Evolutionary conservation across 2,797 vertebrate genomes (phyloP).

Genomic region (Oophaga sylvatica): DNA sequence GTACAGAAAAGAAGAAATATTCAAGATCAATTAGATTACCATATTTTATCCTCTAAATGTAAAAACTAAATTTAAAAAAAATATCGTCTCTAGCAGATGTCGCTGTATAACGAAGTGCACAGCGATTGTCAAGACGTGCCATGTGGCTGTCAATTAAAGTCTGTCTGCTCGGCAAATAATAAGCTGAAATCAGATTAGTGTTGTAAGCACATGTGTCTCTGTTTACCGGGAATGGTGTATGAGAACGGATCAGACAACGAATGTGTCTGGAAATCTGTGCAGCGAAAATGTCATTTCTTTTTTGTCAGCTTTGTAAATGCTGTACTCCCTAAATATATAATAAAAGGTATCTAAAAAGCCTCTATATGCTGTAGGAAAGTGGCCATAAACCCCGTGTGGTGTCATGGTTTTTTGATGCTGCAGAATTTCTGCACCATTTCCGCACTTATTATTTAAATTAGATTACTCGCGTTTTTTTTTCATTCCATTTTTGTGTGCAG

Average conservation of each 20-base stretch:
- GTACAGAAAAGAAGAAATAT: background rate
- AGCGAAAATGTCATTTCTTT: background rate
- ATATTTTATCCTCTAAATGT: background rate
- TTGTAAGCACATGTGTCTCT: conserved; percentile 18
- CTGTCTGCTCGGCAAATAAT: conserved; percentile 38
- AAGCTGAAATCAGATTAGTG: conserved; percentile 38
- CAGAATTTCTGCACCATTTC: too few relatives aligned
- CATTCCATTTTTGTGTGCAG: too few relatives aligned
- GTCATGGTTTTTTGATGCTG: too few relatives aligned
- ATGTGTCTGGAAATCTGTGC: conserved; percentile 9
- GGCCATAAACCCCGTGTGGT: too few relatives aligned
- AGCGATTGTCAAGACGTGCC: conserved; percentile 37
- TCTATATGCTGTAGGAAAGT: background rate
- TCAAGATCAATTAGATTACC: background rate
- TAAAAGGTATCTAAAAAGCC: background rate
- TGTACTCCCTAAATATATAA: background rate
- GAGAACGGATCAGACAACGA: conserved; percentile 1
- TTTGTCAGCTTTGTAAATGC: background rate
- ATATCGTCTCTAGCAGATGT: conserved; percentile 33
- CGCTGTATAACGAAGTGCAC: conserved; percentile 19
- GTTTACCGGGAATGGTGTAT: conserved; percentile 2
- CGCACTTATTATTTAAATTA: too few relatives aligned
- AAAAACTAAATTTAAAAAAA: background rate
- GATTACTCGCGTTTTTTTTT: too few relatives aligned
- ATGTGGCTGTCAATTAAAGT: conserved; percentile 55